These are phyloP conservation scores for Leptinotarsa lineolata DNA, from an alignment of 1,140 invertebrate species.

Conservation along the genomic window DNA sequence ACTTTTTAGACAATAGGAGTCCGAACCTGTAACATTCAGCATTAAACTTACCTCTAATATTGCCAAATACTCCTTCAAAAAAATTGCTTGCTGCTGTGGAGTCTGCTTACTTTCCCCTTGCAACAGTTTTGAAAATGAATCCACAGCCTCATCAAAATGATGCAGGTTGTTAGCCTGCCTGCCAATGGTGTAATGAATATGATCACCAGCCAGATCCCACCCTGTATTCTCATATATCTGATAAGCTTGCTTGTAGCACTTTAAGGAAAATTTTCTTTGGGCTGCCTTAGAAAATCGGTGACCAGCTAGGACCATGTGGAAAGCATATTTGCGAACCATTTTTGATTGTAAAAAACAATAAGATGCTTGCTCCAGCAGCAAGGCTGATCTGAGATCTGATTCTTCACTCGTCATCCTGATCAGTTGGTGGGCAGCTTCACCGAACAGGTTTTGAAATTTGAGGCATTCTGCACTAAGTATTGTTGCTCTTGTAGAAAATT, in stretches of 20 bases:
- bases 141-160: conserved; percentile 72
- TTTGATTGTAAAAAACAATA: conserved; percentile 84
- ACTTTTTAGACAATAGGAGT: no score
- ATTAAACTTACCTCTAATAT: conserved; percentile 70
- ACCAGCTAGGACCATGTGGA: conserved; percentile 94
- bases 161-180: conserved; percentile 83
- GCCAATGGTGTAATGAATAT: conserved; percentile 92
- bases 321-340: conserved; percentile 94
- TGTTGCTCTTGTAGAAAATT: conserved; percentile 89
- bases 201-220: conserved; percentile 92
- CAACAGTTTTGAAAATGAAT: conserved; percentile 79
- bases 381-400: conserved; percentile 85
- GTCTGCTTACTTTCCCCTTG: conserved; percentile 76
- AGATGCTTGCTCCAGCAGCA: conserved; percentile 93
- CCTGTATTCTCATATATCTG: conserved; percentile 82
- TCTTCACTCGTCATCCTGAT: conserved; percentile 96
- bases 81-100: conserved; percentile 78
- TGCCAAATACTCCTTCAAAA: conserved; percentile 86
- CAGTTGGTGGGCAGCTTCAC: conserved; percentile 90
- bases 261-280: conserved; percentile 85
- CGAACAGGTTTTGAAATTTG: conserved; percentile 73
- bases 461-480: conserved; percentile 86
- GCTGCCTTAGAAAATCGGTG: conserved; percentile 91
- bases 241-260: conserved; percentile 90
- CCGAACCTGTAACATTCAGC: no score